phyloP scores from a whole-genome alignment of 2,113 vertebrate genomes.

The Microtus pennsylvanicus region DNA sequence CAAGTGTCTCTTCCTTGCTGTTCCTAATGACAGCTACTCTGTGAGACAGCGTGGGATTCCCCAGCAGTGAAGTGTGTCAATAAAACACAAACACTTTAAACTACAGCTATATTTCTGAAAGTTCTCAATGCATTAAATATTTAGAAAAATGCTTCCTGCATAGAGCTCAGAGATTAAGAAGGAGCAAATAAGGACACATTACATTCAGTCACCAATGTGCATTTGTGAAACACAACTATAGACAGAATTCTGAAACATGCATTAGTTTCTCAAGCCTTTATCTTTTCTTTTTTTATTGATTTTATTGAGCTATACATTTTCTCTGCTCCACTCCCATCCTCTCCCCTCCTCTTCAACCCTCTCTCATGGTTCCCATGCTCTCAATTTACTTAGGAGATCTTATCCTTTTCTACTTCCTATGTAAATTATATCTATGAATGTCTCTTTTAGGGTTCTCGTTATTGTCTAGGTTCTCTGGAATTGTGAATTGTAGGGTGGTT shows the following conservation, averaged over 20 bases:
- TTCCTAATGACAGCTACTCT: slow-evolving; percentile 59
- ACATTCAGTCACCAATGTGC: background rate
- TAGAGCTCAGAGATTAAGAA: background rate
- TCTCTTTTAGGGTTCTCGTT: no score
- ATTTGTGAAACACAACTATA: background rate
- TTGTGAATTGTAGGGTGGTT: no score
- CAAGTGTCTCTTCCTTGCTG: background rate
- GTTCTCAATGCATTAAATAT: background rate
- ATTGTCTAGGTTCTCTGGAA: no score
- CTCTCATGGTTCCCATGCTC: no score
- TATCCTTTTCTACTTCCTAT: no score
- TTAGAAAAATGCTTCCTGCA: background rate
- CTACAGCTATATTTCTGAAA: slow-evolving; percentile 4
- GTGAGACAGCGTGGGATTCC: slow-evolving; percentile 46
- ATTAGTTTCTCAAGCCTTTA: background rate
- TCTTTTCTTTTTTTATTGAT: no score
- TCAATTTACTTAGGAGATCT: no score
- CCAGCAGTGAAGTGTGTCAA: slow-evolving; percentile 60
- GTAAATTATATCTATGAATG: no score
- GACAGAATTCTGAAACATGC: background rate
- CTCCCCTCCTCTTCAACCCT: no score
- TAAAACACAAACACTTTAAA: slow-evolving; percentile 56
- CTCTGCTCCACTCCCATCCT: no score
- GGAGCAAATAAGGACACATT: background rate
- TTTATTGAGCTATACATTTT: no score